A percentile compares a stretch with the other conserved stretches of the same genome.
phyloP scores from a whole-genome alignment of 2,797 vertebrate species.

The Acipenser ruthenus region DNA sequence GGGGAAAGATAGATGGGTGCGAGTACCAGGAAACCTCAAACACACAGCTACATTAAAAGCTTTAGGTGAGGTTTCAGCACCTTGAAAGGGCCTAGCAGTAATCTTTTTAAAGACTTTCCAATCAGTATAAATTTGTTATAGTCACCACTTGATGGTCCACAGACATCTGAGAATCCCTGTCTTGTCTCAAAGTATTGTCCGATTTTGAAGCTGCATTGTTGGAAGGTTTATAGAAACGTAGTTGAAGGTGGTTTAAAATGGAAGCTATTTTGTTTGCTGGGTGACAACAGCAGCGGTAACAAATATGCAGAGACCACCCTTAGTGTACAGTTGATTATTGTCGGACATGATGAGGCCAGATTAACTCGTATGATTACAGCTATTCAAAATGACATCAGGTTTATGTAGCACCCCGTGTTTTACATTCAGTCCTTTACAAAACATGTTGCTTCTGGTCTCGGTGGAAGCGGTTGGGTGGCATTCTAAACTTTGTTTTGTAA shows the following conservation, averaged over 20 bases:
- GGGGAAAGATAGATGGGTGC: no score
- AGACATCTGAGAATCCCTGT: slow-evolving; percentile 65
- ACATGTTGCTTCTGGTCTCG: no score
- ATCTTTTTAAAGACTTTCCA: slow-evolving; percentile 38
- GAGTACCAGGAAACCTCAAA: no score
- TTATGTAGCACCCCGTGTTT: no score
- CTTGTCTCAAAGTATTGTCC: slow-evolving; percentile 57
- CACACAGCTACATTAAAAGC: no score
- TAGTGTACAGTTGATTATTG: slow-evolving; percentile 33
- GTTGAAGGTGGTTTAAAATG: slow-evolving; percentile 63
- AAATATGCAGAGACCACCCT: slow-evolving; percentile 67
- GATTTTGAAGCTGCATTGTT: slow-evolving; percentile 49
- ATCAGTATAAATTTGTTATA: slow-evolving; percentile 64
- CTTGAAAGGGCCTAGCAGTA: not conserved
- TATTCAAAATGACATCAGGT: no score
- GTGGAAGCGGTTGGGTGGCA: no score
- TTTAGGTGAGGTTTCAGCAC: not conserved
- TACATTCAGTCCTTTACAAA: no score
- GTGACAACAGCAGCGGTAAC: slow-evolving; percentile 47
- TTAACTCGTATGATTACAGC: not conserved
- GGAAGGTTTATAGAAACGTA: slow-evolving; percentile 67
- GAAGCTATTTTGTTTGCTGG: slow-evolving; percentile 59
- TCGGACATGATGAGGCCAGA: not conserved
- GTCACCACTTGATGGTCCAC: slow-evolving; percentile 73
- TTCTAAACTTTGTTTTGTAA: no score